phyloP scores from a whole-genome alignment of 2,113 vertebrate species.

The Cyanoderma ruficeps region DNA sequence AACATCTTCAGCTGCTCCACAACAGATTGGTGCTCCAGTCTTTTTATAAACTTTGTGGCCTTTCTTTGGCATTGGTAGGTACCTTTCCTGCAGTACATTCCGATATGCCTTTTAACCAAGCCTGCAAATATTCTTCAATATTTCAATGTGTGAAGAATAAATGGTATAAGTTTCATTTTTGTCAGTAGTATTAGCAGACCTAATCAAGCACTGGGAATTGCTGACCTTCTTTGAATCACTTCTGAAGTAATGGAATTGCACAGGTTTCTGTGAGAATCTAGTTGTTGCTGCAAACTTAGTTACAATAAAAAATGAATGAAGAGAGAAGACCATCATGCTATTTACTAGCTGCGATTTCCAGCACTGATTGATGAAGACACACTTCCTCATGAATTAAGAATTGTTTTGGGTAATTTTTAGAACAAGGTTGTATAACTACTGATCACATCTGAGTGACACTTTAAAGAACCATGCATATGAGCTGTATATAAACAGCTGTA shows the following conservation, averaged over 20 bases:
- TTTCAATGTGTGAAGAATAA: neutral
- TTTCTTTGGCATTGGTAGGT: neutral
- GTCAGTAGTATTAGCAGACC: neutral
- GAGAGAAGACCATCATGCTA: neutral
- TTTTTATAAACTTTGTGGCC: neutral
- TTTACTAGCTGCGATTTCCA: neutral
- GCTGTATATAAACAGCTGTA: neutral
- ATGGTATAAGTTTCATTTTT: neutral
- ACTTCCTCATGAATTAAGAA: neutral
- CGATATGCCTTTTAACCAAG: neutral
- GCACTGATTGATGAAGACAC: neutral
- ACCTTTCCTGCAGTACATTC: neutral
- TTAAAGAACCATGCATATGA: neutral
- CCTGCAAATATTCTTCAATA: neutral
- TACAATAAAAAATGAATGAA: neutral
- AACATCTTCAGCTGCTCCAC: neutral
- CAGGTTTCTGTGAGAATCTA: neutral
- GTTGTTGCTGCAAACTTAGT: neutral
- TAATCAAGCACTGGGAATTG: neutral
- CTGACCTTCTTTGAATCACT: neutral
- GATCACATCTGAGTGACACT: neutral
- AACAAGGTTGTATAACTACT: neutral
- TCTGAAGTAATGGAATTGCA: neutral
- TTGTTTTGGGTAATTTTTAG: neutral
- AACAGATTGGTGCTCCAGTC: neutral